A percentile compares a stretch with the other conserved stretches of the same genome.
These are phyloP conservation scores for Dendrophyllia cribrosa DNA, from an alignment of 64 coral and sea anemone genomes.

Conservation along the genomic window DNA sequence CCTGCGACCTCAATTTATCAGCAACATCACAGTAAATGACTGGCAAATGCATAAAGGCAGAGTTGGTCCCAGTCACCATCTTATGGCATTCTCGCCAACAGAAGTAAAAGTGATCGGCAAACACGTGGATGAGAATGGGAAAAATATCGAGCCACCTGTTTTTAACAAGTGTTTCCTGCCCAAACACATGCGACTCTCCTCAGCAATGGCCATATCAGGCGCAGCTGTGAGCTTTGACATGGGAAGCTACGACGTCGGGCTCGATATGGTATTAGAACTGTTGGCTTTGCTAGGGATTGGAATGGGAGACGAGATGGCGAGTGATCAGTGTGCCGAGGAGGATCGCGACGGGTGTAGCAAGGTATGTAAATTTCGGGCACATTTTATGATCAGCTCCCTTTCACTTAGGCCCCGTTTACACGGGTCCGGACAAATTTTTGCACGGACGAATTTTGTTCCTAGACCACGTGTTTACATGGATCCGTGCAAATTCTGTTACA, in stretches of 20 bases:
- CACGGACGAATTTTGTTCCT: too few species aligned
- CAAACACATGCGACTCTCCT: conserved; percentile 47
- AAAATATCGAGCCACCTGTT: neutral
- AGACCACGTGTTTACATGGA: too few species aligned
- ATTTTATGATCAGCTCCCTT: too few species aligned
- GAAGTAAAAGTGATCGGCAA: conserved; percentile 24
- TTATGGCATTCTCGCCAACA: conserved; percentile 17
- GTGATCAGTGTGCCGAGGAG: conserved; percentile 15
- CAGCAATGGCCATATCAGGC: conserved; percentile 79
- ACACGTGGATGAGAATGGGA: neutral
- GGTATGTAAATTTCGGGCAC: conserved; percentile 9
- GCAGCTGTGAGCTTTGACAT: conserved; percentile 68
- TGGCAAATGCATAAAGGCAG: neutral
- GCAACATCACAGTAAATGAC: conserved; percentile 40
- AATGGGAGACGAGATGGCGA: conserved; percentile 64
- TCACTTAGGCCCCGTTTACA: too few species aligned
- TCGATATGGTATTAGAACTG: conserved; percentile 35
- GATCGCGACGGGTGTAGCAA: neutral
- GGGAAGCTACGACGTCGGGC: conserved; percentile 39
- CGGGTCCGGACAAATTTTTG: too few species aligned
- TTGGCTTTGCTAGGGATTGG: conserved; percentile 60
- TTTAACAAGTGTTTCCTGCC: neutral
- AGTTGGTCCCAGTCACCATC: neutral
- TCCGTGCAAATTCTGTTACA: too few species aligned
- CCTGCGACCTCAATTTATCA: neutral